Evolutionary conservation across 1,140 invertebrate genomes (phyloP).

Genomic region (honey bee (Apis mellifera)): Amel_HAv3.1 CM009937.2:10530501-10531000

Average conservation of each 20-base stretch:
- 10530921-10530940: slow-evolving; percentile 12
- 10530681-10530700: slow-evolving; percentile 86
- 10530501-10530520: slow-evolving; percentile 12
- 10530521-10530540: slow-evolving; percentile 52
- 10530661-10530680: slow-evolving; percentile 89
- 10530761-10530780: neutral
- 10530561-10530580: slow-evolving; percentile 83
- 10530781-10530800: no score
- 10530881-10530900: no score
- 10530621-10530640: slow-evolving; percentile 97
- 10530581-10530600: slow-evolving; percentile 96
- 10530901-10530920: neutral
- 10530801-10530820: no score
- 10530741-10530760: slow-evolving; percentile 24
- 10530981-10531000: slow-evolving; percentile 28
- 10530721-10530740: slow-evolving; percentile 28
- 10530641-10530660: slow-evolving; percentile 92
- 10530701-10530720: slow-evolving; percentile 13
- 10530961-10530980: slow-evolving; percentile 26
- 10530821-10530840: no score
- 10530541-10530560: slow-evolving; percentile 49
- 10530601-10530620: slow-evolving; percentile 95
- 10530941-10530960: neutral
- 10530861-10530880: no score
- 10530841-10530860: no score